These are phyloP conservation scores for Thunnus thynnus DNA, from an alignment of 2,113 vertebrate species.

Conservation along the genomic window DNA sequence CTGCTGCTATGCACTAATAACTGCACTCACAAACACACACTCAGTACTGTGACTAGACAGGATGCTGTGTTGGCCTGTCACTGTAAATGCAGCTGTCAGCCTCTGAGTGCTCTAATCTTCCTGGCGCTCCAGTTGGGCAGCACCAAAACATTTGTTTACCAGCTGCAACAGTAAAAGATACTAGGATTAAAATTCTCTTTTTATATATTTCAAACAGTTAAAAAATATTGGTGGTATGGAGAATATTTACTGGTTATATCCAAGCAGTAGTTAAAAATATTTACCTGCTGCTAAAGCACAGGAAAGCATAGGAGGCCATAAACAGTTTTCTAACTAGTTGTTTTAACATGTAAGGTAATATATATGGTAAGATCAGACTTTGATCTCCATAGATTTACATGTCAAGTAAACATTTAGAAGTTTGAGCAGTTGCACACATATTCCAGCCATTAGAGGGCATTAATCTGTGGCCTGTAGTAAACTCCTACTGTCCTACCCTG, in stretches of 20 bases:
- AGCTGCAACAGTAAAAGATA: conserved; percentile 8
- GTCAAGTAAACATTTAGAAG: neutral
- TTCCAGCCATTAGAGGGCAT: too few species aligned
- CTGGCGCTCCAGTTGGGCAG: conserved; percentile 18
- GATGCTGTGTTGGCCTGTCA: conserved; percentile 43
- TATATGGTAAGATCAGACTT: neutral
- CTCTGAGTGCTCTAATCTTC: conserved; percentile 34
- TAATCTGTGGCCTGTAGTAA: neutral
- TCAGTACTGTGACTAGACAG: conserved; percentile 28
- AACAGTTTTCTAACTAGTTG: neutral
- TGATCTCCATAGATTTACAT: neutral
- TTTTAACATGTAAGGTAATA: neutral
- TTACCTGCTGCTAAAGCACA: neutral
- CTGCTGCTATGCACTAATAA: conserved; percentile 41
- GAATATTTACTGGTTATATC: neutral
- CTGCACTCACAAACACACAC: conserved; percentile 1
- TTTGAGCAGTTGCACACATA: neutral
- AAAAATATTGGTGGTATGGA: neutral
- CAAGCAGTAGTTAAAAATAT: neutral
- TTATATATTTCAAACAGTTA: neutral
- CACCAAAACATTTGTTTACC: conserved; percentile 42
- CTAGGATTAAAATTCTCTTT: neutral
- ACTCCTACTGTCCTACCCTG: neutral
- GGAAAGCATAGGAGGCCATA: neutral
- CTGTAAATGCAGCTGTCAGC: conserved; percentile 59